phyloP scores from a whole-genome alignment of 2,797 vertebrate genomes.

The Bufotes viridis region DNA sequence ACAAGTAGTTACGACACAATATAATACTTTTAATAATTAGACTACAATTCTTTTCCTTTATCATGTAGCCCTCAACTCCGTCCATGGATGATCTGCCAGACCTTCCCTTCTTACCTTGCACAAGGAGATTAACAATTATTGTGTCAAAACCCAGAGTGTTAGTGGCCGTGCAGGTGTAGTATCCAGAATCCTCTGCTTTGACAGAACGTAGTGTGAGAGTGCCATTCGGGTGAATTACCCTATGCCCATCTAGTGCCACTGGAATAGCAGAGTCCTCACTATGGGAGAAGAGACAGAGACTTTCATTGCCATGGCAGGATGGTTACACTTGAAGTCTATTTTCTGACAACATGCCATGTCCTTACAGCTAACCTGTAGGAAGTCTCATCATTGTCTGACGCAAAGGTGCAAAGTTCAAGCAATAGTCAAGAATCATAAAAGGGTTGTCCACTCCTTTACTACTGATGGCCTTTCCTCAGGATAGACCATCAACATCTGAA shows the following conservation, averaged over 20 bases:
- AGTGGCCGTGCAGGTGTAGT: conserved; percentile 97
- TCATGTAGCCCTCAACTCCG: not conserved
- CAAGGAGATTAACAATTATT: conserved; percentile 95
- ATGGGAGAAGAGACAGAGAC: not conserved
- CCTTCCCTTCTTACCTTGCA: conserved; percentile 84
- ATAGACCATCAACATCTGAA: too few relatives aligned
- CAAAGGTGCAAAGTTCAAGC: not conserved
- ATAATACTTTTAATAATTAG: too few relatives aligned
- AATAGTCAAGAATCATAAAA: not conserved
- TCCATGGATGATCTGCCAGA: too few relatives aligned
- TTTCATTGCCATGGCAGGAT: not conserved
- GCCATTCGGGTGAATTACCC: conserved; percentile 91
- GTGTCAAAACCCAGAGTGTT: conserved; percentile 97
- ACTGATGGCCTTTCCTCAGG: too few relatives aligned
- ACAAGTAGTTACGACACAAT: not conserved
- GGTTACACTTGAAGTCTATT: not conserved
- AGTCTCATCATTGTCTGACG: too few relatives aligned
- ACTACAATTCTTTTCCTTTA: not conserved
- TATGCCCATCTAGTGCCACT: conserved; percentile 88
- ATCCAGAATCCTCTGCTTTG: conserved; percentile 96
- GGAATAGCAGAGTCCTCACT: conserved; percentile 96
- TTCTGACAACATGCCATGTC: too few relatives aligned
- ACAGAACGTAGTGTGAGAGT: conserved; percentile 92
- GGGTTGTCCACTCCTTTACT: too few relatives aligned
- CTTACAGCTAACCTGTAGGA: not conserved